A percentile compares a stretch with the other conserved stretches of the same genome.
These are phyloP conservation scores for Caenorhabditis sulstoni DNA, from an alignment of 2,888 invertebrate species.

Conservation along the genomic window DNA sequence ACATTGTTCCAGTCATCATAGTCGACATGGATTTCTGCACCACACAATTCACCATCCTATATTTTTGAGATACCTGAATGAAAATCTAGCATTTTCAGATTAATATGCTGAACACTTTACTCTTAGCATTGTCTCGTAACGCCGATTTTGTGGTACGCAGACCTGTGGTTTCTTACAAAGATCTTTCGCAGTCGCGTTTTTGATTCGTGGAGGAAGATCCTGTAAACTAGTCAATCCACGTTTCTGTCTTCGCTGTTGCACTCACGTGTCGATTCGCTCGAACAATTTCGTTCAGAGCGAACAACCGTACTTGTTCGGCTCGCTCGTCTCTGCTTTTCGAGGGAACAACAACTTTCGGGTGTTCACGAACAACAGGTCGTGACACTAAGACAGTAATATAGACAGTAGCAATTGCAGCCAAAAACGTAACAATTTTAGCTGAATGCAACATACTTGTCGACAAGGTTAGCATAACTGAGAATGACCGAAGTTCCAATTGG, in stretches of 20 bases:
- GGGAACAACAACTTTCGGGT: conserved; percentile 1
- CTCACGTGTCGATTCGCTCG: conserved; percentile 43
- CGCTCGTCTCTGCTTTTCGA: conserved; percentile 28
- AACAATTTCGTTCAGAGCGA: conserved; percentile 43
- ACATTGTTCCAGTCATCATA: conserved; percentile 68
- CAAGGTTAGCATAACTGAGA: conserved; percentile 7
- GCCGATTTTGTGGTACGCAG: conserved; percentile 37
- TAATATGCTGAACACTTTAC: conserved; percentile 2
- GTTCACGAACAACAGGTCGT: conserved; percentile 11
- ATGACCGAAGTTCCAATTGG: too few relatives aligned
- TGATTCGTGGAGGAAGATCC: conserved; percentile 29
- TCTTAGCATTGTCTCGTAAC: conserved; percentile 53
- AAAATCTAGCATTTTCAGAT: neutral
- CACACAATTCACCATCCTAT: conserved; percentile 67
- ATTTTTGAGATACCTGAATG: conserved; percentile 52
- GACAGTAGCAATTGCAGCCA: conserved; percentile 17
- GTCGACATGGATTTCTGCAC: conserved; percentile 72
- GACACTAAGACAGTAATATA: conserved; percentile 18
- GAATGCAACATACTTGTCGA: conserved; percentile 8
- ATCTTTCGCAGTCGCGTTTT: conserved; percentile 24
- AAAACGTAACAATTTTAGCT: conserved; percentile 17
- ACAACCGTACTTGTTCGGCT: conserved; percentile 35
- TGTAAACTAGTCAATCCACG: too few relatives aligned
- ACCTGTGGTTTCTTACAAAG: conserved; percentile 30
- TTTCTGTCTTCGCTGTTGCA: too few relatives aligned